phyloP scores from a whole-genome alignment of 2,888 invertebrate genomes.

The Liodrosophila aerea region DNA sequence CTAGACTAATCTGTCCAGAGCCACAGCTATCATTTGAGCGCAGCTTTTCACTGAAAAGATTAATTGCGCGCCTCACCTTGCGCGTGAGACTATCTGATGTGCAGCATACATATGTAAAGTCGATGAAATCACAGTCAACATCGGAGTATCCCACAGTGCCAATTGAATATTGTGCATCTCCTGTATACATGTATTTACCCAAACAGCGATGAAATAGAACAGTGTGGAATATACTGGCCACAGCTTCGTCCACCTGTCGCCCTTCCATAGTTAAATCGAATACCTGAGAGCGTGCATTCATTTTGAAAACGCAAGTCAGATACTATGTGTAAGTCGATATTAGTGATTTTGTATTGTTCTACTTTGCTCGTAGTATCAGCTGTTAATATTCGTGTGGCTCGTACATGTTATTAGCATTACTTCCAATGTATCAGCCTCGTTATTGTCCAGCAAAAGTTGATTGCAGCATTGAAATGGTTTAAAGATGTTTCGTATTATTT shows the following conservation, averaged over 20 bases:
- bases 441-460: too few species aligned
- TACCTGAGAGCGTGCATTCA: slow-evolving; percentile 91
- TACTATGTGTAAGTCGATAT: too few species aligned
- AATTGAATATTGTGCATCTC: slow-evolving; percentile 96
- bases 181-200: slow-evolving; percentile 96
- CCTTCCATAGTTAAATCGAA: slow-evolving; percentile 94
- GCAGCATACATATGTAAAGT: slow-evolving; percentile 98
- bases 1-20: slow-evolving; percentile 94
- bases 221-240: slow-evolving; percentile 95
- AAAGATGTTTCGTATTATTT: too few species aligned
- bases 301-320: slow-evolving; percentile 68
- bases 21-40: slow-evolving; percentile 89
- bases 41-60: slow-evolving; percentile 89
- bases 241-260: slow-evolving; percentile 95
- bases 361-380: too few species aligned
- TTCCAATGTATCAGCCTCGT: too few species aligned
- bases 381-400: not conserved
- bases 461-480: too few species aligned
- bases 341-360: too few species aligned
- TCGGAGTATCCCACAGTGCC: slow-evolving; percentile 98
- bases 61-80: slow-evolving; percentile 89
- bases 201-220: slow-evolving; percentile 94
- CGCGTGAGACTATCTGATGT: slow-evolving; percentile 90
- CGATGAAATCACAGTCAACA: slow-evolving; percentile 98
- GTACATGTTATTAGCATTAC: too few species aligned